These are phyloP conservation scores for Adrianichthys oophorus DNA, from an alignment of 2,797 vertebrate genomes.

Conservation along the genomic window DNA sequence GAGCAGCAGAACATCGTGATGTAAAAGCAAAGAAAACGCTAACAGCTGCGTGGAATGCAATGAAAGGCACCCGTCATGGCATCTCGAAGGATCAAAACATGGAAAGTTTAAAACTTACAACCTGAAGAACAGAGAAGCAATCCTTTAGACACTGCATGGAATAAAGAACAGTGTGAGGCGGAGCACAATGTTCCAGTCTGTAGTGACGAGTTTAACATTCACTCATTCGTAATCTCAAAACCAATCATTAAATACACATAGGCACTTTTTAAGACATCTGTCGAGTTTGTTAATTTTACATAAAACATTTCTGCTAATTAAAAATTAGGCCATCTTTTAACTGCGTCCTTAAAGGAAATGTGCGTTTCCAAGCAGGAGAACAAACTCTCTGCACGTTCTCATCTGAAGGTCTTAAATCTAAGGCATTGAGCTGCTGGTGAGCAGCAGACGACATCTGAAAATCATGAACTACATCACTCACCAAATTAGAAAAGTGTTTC, in stretches of 20 bases:
- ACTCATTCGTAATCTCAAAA: conserved; percentile 40
- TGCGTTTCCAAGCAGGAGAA: conserved; percentile 20
- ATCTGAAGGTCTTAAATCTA: conserved; percentile 17
- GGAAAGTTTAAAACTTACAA: not conserved
- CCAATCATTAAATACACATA: conserved; percentile 29
- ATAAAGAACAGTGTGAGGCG: conserved; percentile 25
- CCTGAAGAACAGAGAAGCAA: not conserved
- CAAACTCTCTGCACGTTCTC: not conserved
- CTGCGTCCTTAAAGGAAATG: conserved; percentile 19
- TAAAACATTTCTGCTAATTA: conserved; percentile 30
- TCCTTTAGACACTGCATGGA: conserved; percentile 13
- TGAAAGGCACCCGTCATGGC: conserved; percentile 50
- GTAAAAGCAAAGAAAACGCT: conserved; percentile 27
- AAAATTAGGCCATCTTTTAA: conserved; percentile 6
- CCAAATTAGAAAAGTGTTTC: conserved; percentile 23
- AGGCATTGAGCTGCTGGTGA: conserved; percentile 44
- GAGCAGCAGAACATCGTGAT: conserved; percentile 22
- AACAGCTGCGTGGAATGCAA: conserved; percentile 40
- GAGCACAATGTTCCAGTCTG: not conserved
- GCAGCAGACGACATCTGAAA: conserved; percentile 17
- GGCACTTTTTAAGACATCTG: conserved; percentile 54
- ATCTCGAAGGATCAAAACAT: not conserved
- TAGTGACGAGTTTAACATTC: conserved; percentile 32
- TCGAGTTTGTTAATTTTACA: conserved; percentile 1
- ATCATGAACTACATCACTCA: not conserved